These are phyloP conservation scores for Antheraea mylitta DNA, from an alignment of 1,140 invertebrate species.

Conservation along the genomic window DNA sequence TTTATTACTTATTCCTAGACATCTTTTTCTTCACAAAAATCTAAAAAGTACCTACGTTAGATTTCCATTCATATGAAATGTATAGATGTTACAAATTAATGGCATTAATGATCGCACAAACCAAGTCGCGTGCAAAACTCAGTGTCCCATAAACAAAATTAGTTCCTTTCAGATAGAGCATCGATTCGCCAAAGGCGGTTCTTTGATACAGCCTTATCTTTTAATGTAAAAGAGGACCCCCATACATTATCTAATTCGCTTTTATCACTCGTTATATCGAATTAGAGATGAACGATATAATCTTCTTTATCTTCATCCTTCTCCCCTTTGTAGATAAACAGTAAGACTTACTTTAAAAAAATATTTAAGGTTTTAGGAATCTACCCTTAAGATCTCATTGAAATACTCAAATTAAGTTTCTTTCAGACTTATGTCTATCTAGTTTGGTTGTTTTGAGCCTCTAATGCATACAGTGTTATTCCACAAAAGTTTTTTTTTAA, in stretches of 20 bases:
- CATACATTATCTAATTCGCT: slow-evolving; percentile 3
- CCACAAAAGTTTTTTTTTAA: no score
- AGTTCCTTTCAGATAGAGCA: slow-evolving; percentile 3
- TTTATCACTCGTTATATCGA: not conserved
- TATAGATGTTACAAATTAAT: not conserved
- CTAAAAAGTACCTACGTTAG: no score
- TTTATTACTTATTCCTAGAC: no score
- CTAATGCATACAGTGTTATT: no score
- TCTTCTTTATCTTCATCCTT: not conserved
- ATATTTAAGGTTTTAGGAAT: no score
- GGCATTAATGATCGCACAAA: not conserved
- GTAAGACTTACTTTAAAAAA: no score
- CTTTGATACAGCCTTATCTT: not conserved
- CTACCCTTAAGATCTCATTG: no score
- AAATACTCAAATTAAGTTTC: no score
- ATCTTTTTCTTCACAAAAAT: no score
- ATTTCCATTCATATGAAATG: no score
- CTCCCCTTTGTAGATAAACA: not conserved
- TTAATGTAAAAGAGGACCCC: not conserved
- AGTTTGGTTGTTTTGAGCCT: no score
- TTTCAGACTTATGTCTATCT: no score
- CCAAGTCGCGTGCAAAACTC: not conserved
- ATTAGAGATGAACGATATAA: not conserved
- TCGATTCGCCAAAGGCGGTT: not conserved
- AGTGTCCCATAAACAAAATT: slow-evolving; percentile 7